Evolutionary conservation across 2,797 vertebrate genomes (phyloP).

Genomic region (Tiaroga cobitis): DNA sequence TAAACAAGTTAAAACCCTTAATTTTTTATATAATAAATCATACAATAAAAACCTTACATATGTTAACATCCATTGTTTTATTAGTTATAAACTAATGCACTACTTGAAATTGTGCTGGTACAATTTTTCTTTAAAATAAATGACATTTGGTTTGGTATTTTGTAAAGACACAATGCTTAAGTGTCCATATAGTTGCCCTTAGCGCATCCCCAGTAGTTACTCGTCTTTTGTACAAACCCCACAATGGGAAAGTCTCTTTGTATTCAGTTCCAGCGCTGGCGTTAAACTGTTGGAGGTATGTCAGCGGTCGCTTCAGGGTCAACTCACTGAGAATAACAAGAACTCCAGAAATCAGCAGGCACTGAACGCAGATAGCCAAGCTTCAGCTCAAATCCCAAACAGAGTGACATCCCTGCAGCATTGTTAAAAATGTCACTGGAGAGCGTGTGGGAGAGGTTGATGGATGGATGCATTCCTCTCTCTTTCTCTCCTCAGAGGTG

Average conservation of each 20-base stretch:
- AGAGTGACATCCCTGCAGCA: conserved; percentile 21
- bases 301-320: conserved; percentile 37
- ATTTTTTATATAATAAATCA: neutral
- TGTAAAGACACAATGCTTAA: neutral
- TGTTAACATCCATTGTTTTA: neutral
- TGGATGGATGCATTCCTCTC: neutral
- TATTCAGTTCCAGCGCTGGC: neutral
- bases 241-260: conserved; percentile 21
- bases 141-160: neutral
- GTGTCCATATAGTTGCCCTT: neutral
- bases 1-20: neutral
- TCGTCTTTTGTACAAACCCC: neutral
- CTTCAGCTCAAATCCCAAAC: conserved; percentile 9
- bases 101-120: neutral
- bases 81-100: neutral
- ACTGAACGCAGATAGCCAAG: neutral
- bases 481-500: conserved; percentile 72
- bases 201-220: neutral
- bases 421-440: conserved; percentile 14
- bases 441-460: neutral
- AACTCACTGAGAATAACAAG: conserved; percentile 1
- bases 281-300: conserved; percentile 14
- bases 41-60: neutral
- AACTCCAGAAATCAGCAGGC: conserved; percentile 24
- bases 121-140: neutral